phyloP scores from a whole-genome alignment of 1,140 invertebrate genomes.

The Lineus longissimus region DNA sequence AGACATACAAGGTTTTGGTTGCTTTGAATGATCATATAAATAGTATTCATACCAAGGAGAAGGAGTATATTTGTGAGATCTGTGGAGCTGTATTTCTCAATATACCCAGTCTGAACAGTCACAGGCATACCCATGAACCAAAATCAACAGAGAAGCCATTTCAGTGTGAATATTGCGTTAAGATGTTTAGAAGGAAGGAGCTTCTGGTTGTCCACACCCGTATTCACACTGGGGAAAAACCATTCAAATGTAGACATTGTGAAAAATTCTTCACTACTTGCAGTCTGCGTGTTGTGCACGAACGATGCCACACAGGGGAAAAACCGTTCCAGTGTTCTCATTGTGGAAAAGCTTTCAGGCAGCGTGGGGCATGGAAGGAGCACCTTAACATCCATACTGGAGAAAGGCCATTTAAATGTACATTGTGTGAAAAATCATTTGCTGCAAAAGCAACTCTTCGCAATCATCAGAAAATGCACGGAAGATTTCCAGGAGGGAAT shows the following conservation, averaged over 20 bases:
- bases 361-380: slow-evolving; percentile 41
- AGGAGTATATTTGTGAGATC: neutral
- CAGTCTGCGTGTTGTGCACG: neutral
- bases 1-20: too few species aligned
- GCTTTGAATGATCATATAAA: too few species aligned
- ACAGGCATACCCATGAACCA: neutral
- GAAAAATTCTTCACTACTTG: neutral
- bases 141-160: neutral
- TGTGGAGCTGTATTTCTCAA: neutral
- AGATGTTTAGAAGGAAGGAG: neutral
- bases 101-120: neutral
- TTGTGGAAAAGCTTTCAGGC: slow-evolving; percentile 23
- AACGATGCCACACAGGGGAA: neutral
- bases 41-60: neutral
- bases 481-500: neutral
- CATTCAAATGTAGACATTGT: neutral
- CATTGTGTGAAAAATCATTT: slow-evolving; percentile 43
- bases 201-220: neutral
- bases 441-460: slow-evolving; percentile 38
- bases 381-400: slow-evolving; percentile 47
- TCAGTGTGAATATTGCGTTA: neutral
- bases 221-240: neutral
- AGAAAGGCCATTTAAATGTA: slow-evolving; percentile 44
- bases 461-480: slow-evolving; percentile 39
- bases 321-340: neutral